Conservation (phyloP, 1,140 invertebrate species). For the Procambarus clarkii region DNA sequence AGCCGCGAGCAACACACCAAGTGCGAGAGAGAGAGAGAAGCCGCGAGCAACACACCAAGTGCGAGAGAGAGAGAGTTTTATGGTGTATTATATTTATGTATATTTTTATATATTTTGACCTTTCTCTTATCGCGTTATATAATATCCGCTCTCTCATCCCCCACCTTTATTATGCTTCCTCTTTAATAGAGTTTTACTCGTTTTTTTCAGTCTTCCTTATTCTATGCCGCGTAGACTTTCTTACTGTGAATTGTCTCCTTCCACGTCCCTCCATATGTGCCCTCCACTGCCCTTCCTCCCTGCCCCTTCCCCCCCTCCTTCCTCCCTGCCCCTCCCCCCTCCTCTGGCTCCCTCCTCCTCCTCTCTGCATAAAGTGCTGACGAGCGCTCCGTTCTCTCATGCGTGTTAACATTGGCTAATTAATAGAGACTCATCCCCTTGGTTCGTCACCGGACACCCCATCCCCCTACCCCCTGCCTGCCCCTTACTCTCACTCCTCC, state of each 20-base stretch:
- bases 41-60: too few species aligned
- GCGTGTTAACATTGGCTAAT: slow-evolving; percentile 4
- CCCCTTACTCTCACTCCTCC: neutral
- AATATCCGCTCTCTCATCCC: too few species aligned
- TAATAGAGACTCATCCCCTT: neutral
- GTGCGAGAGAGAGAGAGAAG: too few species aligned
- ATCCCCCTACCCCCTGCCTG: neutral
- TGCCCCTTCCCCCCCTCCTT: neutral
- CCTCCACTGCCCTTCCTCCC: neutral
- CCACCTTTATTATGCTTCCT: neutral
- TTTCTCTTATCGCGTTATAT: too few species aligned
- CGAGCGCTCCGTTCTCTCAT: neutral
- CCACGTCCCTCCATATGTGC: neutral
- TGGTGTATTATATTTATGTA: too few species aligned
- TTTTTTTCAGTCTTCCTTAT: neutral
- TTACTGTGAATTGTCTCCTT: neutral
- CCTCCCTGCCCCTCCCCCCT: neutral
- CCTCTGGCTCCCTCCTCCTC: neutral
- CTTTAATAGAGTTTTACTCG: neutral
- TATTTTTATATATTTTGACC: too few species aligned
- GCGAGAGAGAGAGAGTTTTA: too few species aligned
- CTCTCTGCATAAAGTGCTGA: neutral
- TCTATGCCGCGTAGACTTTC: neutral
- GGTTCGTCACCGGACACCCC: neutral
- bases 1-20: too few species aligned